Evolutionary conservation across 2,113 vertebrate genomes (phyloP), one percentile per base, ranked within the genome.

Genomic region (Dromaius novaehollandiae): DNA sequence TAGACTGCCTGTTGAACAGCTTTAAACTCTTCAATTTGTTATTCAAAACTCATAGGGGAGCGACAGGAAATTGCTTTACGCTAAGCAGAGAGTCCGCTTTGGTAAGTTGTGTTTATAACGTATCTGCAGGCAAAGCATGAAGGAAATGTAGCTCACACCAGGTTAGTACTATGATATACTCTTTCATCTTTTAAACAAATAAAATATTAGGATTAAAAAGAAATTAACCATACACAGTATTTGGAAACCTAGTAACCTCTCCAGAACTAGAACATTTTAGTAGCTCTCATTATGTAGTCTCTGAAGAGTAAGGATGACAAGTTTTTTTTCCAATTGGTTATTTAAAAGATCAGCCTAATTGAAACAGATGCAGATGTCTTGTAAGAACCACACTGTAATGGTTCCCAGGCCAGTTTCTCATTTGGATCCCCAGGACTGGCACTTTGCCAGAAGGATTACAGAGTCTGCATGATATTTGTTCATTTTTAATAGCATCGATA

Each of bases 281-380:
- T 65, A 51, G 18, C 5, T 90, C 6, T 84, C n/a, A 42, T 84
- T 86, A 86, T 25, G 63, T 15, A 61, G 18, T 48, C 38, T 86
- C 68, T 81, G 79, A 95, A 90, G 75, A 82, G 69, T 61, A 58
- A 18, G 44, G 46, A 71, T 68, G 50, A 89, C 25, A 95, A 84
- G 61, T 66, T 83, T 92, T 90, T 69, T 69, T 77, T 75, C 11
- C 7, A 50, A 73, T 48, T 60, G 38, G 19, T 68, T 90, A 38
- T 94, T 96, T 92, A 66, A 95, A 95, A 88, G 92, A 92, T 61
- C 66, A 91, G 11, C 30, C 77, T 88, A 66, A 89, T 89, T 95
- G 85, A 77, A 89, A n/a, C 63, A 82, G 50, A 50, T 89, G 64
- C 84, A 92, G 56, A 68, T 3, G 0, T 79, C 34, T 40, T 69